Conservation (phyloP, 2,797 vertebrate genomes). For the Typhlichthys subterraneus region DNA sequence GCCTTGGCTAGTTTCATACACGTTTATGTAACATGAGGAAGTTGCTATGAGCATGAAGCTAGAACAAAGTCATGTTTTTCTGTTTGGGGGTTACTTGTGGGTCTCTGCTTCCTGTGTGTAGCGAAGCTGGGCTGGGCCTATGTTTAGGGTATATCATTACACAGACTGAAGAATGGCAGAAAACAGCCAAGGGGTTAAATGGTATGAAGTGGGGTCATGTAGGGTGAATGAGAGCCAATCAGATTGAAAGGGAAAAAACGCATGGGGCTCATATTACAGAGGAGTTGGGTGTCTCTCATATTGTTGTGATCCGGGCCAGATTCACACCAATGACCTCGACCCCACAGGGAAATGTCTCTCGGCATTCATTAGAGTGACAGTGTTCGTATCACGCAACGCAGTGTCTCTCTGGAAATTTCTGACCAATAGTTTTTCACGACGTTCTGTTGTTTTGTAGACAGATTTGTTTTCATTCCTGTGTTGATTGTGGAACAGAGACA, state of each 20-base stretch:
- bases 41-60: neutral
- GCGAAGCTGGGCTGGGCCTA: slow-evolving; percentile 2
- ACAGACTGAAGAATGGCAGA: slow-evolving; percentile 57
- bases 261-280: slow-evolving; percentile 11
- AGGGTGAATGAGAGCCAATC: slow-evolving; percentile 25
- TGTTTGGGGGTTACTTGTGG: too few species aligned
- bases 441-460: slow-evolving; percentile 4
- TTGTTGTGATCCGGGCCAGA: slow-evolving; percentile 29
- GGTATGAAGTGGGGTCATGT: slow-evolving; percentile 38
- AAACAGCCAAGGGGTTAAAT: slow-evolving; percentile 54
- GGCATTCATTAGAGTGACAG: neutral
- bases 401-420: too few species aligned
- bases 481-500: slow-evolving; percentile 1
- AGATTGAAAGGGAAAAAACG: slow-evolving; percentile 6
- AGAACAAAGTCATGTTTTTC: neutral
- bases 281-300: slow-evolving; percentile 11
- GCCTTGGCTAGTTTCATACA: slow-evolving; percentile 33
- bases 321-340: slow-evolving; percentile 11
- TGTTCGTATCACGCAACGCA: too few species aligned
- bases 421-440: too few species aligned
- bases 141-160: slow-evolving; percentile 14
- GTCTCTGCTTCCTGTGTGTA: slow-evolving; percentile 16
- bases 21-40: slow-evolving; percentile 27
- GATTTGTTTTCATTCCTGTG: slow-evolving; percentile 2
- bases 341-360: slow-evolving; percentile 13